Percentiles rank a stretch among this genome's conserved stretches.
These are phyloP conservation scores for Drosophila takahashii DNA, from an alignment of 1,140 invertebrate genomes.

Conservation along the genomic window DNA sequence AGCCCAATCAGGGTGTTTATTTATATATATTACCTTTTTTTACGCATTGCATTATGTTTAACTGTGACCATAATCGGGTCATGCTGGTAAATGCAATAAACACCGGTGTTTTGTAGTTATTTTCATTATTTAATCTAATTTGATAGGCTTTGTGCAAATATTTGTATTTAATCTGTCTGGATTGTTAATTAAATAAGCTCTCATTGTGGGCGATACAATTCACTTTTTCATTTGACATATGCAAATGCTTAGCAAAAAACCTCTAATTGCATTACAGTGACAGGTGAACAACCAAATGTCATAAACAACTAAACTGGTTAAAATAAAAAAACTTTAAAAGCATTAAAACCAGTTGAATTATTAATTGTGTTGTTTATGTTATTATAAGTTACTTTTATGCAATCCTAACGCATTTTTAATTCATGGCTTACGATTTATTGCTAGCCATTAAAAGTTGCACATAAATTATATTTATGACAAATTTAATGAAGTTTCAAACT, in stretches of 20 bases:
- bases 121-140: constrained; percentile 26
- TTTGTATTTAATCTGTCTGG: constrained; percentile 36
- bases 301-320: constrained; percentile 6
- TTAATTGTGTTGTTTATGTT: constrained; percentile 16
- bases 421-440: not conserved
- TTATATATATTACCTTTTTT: constrained; percentile 38
- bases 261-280: constrained; percentile 36
- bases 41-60: constrained; percentile 5
- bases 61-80: constrained; percentile 15
- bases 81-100: constrained; percentile 18
- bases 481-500: too few species aligned
- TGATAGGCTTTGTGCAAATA: constrained; percentile 32
- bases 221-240: constrained; percentile 38
- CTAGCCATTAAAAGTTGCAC: not conserved
- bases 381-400: constrained; percentile 5
- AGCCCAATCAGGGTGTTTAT: constrained; percentile 64
- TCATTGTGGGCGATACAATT: constrained; percentile 1
- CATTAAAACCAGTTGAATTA: constrained; percentile 9
- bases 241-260: constrained; percentile 16
- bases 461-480: too few species aligned
- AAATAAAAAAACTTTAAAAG: not conserved
- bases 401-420: not conserved
- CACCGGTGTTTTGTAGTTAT: not conserved
- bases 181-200: constrained; percentile 63
- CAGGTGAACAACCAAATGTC: constrained; percentile 26